Conservation (phyloP, 2,113 vertebrate genomes). For the Saimiri boliviensis region DNA sequence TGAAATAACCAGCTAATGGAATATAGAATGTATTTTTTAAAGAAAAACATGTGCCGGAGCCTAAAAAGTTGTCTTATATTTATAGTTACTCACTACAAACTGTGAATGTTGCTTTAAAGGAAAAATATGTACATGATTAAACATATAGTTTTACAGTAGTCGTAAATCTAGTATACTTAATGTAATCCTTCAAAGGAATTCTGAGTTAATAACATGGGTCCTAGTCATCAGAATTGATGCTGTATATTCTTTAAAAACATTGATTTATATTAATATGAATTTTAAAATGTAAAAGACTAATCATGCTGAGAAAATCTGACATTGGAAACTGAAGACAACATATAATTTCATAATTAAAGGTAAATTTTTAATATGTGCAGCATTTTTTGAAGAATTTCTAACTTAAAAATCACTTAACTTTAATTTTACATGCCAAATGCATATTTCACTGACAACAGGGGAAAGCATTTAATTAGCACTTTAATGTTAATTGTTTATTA, state of each 20-base stretch:
- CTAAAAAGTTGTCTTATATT: neutral
- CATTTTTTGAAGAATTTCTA: neutral
- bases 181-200: neutral
- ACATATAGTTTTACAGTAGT: neutral
- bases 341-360: neutral
- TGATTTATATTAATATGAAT: neutral
- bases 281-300: constrained; percentile 1
- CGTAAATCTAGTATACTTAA: neutral
- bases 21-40: neutral
- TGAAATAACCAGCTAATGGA: neutral
- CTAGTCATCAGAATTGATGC: neutral
- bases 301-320: neutral
- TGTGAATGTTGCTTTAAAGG: neutral
- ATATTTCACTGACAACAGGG: neutral
- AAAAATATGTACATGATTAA: neutral
- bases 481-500: constrained; percentile 6
- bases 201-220: neutral
- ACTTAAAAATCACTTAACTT: constrained; percentile 4
- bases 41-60: neutral
- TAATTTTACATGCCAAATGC: neutral
- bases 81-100: neutral
- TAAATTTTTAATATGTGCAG: neutral
- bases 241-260: neutral
- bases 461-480: neutral
- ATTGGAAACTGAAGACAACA: neutral